Conservation (phyloP, 2,888 invertebrate species). For the Rhagophthalmus giganteus region DNA sequence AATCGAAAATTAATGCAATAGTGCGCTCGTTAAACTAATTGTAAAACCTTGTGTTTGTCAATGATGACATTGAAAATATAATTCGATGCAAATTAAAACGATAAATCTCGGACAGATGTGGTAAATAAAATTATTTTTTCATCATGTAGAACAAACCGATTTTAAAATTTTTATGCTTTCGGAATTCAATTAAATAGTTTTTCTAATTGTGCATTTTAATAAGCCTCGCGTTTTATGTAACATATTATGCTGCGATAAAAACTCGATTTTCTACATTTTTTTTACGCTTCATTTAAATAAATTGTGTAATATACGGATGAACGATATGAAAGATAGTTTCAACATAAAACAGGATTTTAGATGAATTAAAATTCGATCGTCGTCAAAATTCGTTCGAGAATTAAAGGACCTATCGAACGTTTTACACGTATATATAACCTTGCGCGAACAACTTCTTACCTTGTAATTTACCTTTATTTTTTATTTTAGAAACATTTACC, state of each 20-base stretch:
- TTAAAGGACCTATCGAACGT: too few species aligned
- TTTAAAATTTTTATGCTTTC: neutral
- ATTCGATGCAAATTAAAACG: constrained; percentile 21
- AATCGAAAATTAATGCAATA: neutral
- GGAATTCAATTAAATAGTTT: neutral
- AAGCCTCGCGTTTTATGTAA: neutral
- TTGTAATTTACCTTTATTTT: too few species aligned
- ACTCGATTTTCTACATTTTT: neutral
- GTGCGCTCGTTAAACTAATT: constrained; percentile 1
- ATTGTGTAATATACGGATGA: too few species aligned
- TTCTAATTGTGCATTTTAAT: neutral
- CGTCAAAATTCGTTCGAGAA: too few species aligned
- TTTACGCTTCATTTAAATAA: too few species aligned
- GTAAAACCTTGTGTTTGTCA: constrained; percentile 26
- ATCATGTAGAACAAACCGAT: neutral
- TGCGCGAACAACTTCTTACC: too few species aligned
- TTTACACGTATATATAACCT: too few species aligned
- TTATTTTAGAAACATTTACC: too few species aligned
- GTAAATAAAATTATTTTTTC: neutral
- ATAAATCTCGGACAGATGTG: too few species aligned
- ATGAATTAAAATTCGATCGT: neutral
- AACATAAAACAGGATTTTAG: neutral
- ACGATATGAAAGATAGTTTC: neutral
- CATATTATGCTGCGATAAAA: neutral
- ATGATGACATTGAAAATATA: constrained; percentile 35